Evolutionary conservation across 2,888 invertebrate genomes (phyloP), one percentile per base, ranked within the genome.

Genomic region (Eutolmus rufibarbis): DNA sequence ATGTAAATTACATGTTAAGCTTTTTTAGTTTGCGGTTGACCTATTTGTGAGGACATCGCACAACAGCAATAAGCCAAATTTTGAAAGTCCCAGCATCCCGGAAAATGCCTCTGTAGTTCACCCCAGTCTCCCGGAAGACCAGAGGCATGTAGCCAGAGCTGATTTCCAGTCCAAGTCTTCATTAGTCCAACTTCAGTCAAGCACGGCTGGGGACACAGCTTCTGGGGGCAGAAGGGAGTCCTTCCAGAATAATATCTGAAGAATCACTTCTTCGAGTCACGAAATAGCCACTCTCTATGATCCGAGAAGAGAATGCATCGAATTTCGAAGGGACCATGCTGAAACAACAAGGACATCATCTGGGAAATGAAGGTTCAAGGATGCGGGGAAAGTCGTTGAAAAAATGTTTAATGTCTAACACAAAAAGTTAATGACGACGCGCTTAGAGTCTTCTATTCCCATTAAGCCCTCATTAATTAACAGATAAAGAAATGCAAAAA

Each of bases 391-490:
- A 66, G 66, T 5, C 66, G 66, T 12, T 66, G 66, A 66, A 66
- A 66, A 66, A 66, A 66, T 66, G 28, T 66, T 66, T 66, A 66
- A 66, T 66, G 66, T 66, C 66, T 9, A 23, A 66, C 28, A 66
- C 66, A 78, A 81, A 81, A 81, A 81, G 81, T 81, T 82, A 88
- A 88, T 86, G 88, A 88, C 57, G 82, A 82, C 51, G 28, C 86
- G 76, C 86, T 88, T 88, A 78, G 86, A 88, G 82, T 81, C 82
- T 79, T 88, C 74, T 82, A 56, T 84, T 88, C 86, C 82, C 88
- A 86, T 88, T 88, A 84, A 86, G 88, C 86, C 86, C 76, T 86
- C 82, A 86, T 86, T 88, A 86, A 86, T 87, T 74, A 86, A 88
- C 86, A 88, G 86, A 51, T 28, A 86, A 81, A 28, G 82, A 84